Conservation (phyloP, 1,140 invertebrate species). For the Oedothorax gibbosus region DNA sequence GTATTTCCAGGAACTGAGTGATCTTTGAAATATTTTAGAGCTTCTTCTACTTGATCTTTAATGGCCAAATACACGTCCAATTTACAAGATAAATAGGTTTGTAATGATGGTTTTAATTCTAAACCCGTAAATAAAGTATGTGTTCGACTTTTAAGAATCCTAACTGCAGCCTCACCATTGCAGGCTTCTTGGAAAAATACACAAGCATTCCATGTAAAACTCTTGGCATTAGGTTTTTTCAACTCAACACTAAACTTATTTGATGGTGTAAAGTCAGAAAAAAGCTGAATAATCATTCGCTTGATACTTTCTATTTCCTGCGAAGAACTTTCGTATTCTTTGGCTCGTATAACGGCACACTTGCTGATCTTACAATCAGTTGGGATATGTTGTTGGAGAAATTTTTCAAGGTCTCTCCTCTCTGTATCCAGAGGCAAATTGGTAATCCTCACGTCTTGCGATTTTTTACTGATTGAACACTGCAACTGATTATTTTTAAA, state of each 20-base stretch:
- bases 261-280: constrained; percentile 30
- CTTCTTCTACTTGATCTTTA: constrained; percentile 44
- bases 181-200: constrained; percentile 40
- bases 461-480: constrained; percentile 11
- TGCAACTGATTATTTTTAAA: not conserved
- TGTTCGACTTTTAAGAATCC: constrained; percentile 28
- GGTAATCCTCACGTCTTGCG: constrained; percentile 18
- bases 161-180: constrained; percentile 49
- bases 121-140: not conserved
- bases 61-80: constrained; percentile 39
- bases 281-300: not conserved
- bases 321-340: not conserved
- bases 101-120: constrained; percentile 15
- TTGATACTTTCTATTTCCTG: constrained; percentile 9
- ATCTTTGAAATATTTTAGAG: constrained; percentile 45
- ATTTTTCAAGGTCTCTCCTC: constrained; percentile 1
- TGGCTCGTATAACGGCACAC: constrained; percentile 15
- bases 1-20: not conserved
- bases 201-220: constrained; percentile 46
- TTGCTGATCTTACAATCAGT: constrained; percentile 22
- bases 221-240: constrained; percentile 27
- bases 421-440: constrained; percentile 21
- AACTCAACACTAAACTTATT: constrained; percentile 41
- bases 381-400: not conserved
- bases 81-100: constrained; percentile 37